Percentiles rank a stretch among this genome's conserved stretches.
phyloP scores from a whole-genome alignment of 2,113 vertebrate species.

The Anolis carolinensis region DNA sequence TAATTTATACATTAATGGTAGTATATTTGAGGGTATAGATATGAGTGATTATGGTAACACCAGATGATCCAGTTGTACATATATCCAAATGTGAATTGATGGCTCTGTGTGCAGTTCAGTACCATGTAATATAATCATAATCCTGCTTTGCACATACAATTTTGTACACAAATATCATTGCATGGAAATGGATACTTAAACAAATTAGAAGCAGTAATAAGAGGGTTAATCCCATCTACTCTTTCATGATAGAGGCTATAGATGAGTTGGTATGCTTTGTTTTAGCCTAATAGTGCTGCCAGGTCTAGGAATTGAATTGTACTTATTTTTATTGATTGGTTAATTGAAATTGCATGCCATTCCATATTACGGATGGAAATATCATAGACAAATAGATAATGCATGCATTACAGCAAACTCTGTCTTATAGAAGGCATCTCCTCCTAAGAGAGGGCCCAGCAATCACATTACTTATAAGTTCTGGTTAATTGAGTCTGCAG shows the following conservation, averaged over 20 bases:
- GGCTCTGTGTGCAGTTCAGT: neutral
- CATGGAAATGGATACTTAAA: neutral
- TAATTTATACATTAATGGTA: neutral
- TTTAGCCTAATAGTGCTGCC: neutral
- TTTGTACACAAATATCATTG: neutral
- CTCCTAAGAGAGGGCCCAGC: neutral
- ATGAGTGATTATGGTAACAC: neutral
- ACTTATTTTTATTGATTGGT: neutral
- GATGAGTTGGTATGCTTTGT: neutral
- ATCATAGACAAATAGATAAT: neutral
- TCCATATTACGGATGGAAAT: neutral
- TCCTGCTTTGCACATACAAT: neutral
- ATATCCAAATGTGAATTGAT: no score
- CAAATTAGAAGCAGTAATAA: neutral
- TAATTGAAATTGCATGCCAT: neutral
- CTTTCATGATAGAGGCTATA: neutral
- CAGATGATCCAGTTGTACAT: no score
- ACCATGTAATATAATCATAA: neutral
- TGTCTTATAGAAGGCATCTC: neutral
- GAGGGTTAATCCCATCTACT: neutral
- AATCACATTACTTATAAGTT: neutral
- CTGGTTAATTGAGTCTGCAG: neutral
- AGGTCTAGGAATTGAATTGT: neutral
- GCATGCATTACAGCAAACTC: neutral
- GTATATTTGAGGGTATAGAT: neutral